Percentiles rank a stretch among this genome's conserved stretches.
phyloP scores from a whole-genome alignment of 2,113 vertebrate genomes.

The Catharus bicknelli region DNA sequence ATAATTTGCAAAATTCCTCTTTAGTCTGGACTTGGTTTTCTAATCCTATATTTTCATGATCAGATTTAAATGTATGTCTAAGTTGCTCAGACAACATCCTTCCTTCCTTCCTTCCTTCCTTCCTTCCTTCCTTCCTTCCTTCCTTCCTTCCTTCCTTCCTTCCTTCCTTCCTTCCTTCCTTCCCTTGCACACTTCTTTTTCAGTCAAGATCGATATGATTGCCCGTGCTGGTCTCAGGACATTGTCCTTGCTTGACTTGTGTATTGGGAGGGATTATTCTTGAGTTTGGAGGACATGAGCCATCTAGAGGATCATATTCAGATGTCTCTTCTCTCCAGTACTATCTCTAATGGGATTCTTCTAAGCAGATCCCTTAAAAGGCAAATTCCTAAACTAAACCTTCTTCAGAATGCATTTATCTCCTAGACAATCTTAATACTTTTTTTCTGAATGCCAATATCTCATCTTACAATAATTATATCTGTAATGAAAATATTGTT shows the following conservation, averaged over 20 bases:
- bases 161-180: neutral
- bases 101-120: neutral
- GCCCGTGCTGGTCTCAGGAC: fast-evolving
- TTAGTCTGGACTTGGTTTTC: neutral
- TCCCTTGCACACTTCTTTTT: neutral
- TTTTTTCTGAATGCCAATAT: neutral
- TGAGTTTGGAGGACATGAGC: neutral
- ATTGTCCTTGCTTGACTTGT: neutral
- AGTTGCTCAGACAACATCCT: neutral
- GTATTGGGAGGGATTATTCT: neutral
- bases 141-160: neutral
- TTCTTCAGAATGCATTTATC: neutral
- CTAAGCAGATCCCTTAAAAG: neutral
- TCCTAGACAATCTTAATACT: neutral
- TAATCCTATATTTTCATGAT: neutral
- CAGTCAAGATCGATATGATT: neutral
- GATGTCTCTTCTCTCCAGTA: neutral
- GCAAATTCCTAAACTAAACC: neutral
- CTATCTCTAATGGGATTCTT: neutral
- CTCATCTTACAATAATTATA: neutral
- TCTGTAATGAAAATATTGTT: neutral
- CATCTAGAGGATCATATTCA: neutral
- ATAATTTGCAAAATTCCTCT: fast-evolving
- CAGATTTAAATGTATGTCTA: neutral
- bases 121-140: neutral